Evolutionary conservation across 2,888 invertebrate species (phyloP), one percentile per base, ranked within the genome.

Genomic region (Ennomos erosarius): DNA sequence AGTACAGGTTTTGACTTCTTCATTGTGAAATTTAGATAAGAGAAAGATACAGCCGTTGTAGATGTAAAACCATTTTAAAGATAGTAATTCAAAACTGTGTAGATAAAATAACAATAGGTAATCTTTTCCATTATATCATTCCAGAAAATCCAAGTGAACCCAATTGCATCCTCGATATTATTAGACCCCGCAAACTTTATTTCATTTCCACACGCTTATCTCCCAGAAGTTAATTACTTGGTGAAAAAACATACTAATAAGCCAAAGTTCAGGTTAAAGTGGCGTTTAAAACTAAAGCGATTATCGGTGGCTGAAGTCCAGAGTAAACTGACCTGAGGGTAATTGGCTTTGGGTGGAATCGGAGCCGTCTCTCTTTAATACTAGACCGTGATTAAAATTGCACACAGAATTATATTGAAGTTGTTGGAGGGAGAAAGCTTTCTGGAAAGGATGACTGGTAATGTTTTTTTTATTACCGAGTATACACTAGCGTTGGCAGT

Each of bases 361-460:
- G 39, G 45, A 61, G 61, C 13, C 43, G 51, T 53, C 34, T 9
- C 42, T 59, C 52, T 52, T 26, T 60, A 62, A 63, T 59, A 61
- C 55, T 52, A 59, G 56, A 57, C 63, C 59, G 57, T 68, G 65
- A 70, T 70, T 67, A 70, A 70, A 70, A 70, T 57, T 62, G 63
- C 60, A 64, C 63, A 56, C 53, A 49, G 45, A 60, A 53, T 40
- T 45, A 54, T 36, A 33, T 46, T n/a, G 45, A 43, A 11, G 26
- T 26, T 1, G 26, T n/a, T 26, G 26, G 6, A 26, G 26, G 6
- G 26, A 26, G 26, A 26, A 26, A 26, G 26, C 26, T 26, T 26
- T 26, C 26, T 26, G 5, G 26, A 26, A 26, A 26, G 26, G 26
- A 6, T 26, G 26, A 26, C 6, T 26, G 26, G 26, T 26, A 26